Percentiles rank a stretch among this genome's conserved stretches.
These are phyloP conservation scores for Poicephalus gulielmi DNA, from an alignment of 2,113 vertebrate genomes.

Conservation along the genomic window DNA sequence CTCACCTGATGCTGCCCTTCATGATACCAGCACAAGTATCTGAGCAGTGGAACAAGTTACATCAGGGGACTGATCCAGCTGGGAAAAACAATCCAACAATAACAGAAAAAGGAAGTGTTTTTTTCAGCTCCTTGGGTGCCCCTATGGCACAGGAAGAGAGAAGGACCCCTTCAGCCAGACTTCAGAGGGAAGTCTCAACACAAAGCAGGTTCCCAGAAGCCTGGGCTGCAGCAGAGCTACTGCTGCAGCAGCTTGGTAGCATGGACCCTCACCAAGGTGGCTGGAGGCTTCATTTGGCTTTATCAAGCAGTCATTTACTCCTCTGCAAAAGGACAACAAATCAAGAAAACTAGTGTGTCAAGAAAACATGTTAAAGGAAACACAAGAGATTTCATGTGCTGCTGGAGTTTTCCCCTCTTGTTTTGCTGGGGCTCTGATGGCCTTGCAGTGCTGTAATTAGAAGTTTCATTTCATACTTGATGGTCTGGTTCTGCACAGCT, in stretches of 20 bases:
- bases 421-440: background rate
- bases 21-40: background rate
- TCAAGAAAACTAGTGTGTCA: background rate
- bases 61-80: background rate
- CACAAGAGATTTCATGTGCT: fast-evolving
- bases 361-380: background rate
- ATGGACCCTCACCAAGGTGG: fast-evolving
- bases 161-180: background rate
- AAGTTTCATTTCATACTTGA: background rate
- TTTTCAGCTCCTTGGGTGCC: background rate
- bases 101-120: background rate
- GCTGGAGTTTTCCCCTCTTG: background rate
- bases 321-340: background rate
- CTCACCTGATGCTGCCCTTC: background rate
- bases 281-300: background rate
- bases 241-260: background rate
- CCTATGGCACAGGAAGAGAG: background rate
- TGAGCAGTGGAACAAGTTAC: background rate
- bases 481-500: background rate
- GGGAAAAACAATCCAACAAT: background rate
- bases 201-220: fast-evolving
- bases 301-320: background rate
- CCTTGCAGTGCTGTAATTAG: background rate
- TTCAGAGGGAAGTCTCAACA: background rate
- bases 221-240: background rate